phyloP scores from a whole-genome alignment of 2,888 invertebrate species.

The Zele albiditarsus region DNA sequence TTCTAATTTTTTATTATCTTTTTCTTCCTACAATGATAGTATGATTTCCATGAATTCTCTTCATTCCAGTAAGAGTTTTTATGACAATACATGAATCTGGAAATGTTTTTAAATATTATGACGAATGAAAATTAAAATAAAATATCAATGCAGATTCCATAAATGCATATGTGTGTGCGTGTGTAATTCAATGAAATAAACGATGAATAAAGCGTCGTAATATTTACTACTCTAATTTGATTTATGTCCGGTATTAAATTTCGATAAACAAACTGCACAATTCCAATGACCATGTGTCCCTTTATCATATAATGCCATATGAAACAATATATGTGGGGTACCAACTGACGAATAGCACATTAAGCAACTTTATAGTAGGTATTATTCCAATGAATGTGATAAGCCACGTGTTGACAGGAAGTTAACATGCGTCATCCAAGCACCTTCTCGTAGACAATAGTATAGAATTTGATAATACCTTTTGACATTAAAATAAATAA shows the following conservation, averaged over 20 bases:
- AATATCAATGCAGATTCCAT: too few relatives aligned
- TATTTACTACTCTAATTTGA: conserved; percentile 12
- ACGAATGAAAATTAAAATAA: too few relatives aligned
- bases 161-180: background rate
- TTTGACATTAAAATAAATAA: background rate
- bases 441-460: background rate
- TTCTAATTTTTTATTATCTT: too few relatives aligned
- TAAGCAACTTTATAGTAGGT: conserved; percentile 7
- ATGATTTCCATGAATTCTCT: background rate
- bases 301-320: background rate
- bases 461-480: background rate
- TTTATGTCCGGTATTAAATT: conserved; percentile 17
- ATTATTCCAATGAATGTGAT: conserved; percentile 24
- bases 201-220: conserved; percentile 25
- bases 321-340: background rate
- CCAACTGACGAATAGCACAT: background rate
- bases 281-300: background rate
- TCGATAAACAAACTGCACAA: background rate
- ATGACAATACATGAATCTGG: too few relatives aligned
- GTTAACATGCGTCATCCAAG: conserved; percentile 1
- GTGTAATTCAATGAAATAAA: conserved; percentile 6
- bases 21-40: background rate
- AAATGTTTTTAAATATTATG: too few relatives aligned
- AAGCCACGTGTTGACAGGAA: conserved; percentile 35
- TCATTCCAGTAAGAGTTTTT: too few relatives aligned